Evolutionary conservation across 2,113 vertebrate species (phyloP).

Genomic region (Butorides virescens): DNA sequence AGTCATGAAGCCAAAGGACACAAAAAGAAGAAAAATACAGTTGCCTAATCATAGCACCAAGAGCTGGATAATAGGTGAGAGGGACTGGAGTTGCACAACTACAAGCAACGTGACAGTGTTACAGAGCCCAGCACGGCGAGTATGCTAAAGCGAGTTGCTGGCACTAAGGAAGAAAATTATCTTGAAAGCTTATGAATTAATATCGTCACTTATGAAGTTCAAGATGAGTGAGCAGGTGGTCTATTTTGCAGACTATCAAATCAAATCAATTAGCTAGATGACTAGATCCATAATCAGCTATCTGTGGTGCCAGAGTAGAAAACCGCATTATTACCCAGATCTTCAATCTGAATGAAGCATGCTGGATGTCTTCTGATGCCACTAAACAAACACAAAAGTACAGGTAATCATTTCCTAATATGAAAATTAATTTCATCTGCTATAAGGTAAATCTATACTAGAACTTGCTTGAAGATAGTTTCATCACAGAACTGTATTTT

Average conservation of each 20-base stretch:
- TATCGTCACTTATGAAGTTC: background rate
- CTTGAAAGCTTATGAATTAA: background rate
- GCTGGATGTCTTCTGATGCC: background rate
- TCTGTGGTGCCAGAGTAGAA: background rate
- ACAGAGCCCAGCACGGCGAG: background rate
- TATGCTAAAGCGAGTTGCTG: background rate
- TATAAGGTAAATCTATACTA: background rate
- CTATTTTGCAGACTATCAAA: background rate
- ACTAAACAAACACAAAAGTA: background rate
- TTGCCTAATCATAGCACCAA: background rate
- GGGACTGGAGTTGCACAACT: background rate
- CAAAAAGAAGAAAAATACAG: background rate
- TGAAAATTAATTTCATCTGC: background rate
- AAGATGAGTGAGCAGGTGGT: background rate
- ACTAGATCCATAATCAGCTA: background rate
- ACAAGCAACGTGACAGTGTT: rapidly evolving
- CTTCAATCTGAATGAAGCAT: background rate
- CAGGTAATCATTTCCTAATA: background rate
- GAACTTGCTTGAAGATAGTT: background rate
- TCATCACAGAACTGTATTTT: background rate
- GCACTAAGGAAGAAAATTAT: background rate
- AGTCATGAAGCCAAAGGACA: background rate
- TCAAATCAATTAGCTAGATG: background rate
- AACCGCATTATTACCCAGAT: background rate
- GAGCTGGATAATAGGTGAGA: background rate